Conservation (phyloP, 2,113 vertebrate genomes). For the Ornithorhynchus anatinus region DNA sequence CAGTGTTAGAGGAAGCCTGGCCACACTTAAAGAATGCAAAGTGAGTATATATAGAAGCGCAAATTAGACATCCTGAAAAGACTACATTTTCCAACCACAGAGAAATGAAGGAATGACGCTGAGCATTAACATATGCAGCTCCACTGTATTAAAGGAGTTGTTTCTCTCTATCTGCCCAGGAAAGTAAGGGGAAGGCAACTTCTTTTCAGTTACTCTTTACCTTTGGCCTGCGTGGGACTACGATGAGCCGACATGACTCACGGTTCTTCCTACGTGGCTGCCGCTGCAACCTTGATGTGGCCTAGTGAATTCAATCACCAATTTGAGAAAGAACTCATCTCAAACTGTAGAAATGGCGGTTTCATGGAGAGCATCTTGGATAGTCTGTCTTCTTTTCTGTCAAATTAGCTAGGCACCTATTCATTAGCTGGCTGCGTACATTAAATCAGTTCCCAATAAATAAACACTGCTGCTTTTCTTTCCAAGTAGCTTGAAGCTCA, state of each 20-base stretch:
- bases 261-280: too few relatives aligned
- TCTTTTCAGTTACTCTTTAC: neutral
- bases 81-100: constrained; percentile 68
- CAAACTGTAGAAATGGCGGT: constrained; percentile 33
- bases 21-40: constrained; percentile 71
- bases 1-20: constrained; percentile 68
- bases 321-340: constrained; percentile 7
- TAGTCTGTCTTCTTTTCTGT: constrained; percentile 12
- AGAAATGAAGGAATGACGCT: constrained; percentile 54
- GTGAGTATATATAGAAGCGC: constrained; percentile 71
- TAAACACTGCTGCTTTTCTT: constrained; percentile 29
- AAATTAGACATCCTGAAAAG: constrained; percentile 69
- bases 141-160: neutral
- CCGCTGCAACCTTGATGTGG: constrained; percentile 3
- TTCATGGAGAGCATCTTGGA: constrained; percentile 44
- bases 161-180: constrained; percentile 5
- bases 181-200: neutral
- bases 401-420: constrained; percentile 36
- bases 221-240: constrained; percentile 9
- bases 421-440: constrained; percentile 28
- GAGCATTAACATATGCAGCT: constrained; percentile 17
- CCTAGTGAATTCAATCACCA: constrained; percentile 6
- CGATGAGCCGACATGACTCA: neutral
- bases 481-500: constrained; percentile 33
- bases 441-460: constrained; percentile 41